Evolutionary conservation across 2,888 invertebrate genomes (phyloP).

Genomic region (Drosophila atripex): DNA sequence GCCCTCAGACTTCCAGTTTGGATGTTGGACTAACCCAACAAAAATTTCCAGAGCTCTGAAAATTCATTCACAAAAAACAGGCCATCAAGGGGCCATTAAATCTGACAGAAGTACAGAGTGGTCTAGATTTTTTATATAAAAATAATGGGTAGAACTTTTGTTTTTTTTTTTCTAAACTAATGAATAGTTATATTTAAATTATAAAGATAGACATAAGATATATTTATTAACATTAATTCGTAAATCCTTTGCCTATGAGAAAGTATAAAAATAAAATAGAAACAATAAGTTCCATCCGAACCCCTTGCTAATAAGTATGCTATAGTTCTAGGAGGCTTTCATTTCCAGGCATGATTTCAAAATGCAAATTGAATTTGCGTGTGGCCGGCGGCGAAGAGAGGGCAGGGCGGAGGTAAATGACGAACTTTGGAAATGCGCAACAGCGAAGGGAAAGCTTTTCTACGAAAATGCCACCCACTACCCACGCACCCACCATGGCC

Average conservation of each 20-base stretch:
- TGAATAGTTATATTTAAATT: too few relatives aligned
- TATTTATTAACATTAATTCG: not conserved
- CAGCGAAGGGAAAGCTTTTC: conserved; percentile 37
- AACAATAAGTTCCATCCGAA: not conserved
- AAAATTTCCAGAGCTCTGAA: conserved; percentile 28
- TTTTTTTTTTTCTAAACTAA: too few relatives aligned
- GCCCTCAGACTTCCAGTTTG: conserved; percentile 19
- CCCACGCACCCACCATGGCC: conserved; percentile 57
- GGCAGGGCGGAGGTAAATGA: conserved; percentile 44
- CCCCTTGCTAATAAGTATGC: conserved; percentile 28
- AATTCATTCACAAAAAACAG: conserved; percentile 72
- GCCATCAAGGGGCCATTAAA: conserved; percentile 24
- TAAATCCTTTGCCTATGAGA: not conserved
- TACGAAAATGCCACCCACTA: conserved; percentile 50
- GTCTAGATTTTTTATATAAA: not conserved
- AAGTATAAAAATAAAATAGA: not conserved
- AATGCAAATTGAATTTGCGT: conserved; percentile 68
- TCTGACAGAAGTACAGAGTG: conserved; percentile 39
- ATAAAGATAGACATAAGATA: too few relatives aligned
- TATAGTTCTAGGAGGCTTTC: conserved; percentile 22
- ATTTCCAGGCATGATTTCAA: conserved; percentile 59
- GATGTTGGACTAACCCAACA: conserved; percentile 10
- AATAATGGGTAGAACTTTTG: too few relatives aligned
- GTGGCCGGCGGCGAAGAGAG: not conserved
- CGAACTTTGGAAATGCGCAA: conserved; percentile 57